phyloP scores from a whole-genome alignment of 2,797 vertebrate genomes.

The Scomberomorus guttatus region DNA sequence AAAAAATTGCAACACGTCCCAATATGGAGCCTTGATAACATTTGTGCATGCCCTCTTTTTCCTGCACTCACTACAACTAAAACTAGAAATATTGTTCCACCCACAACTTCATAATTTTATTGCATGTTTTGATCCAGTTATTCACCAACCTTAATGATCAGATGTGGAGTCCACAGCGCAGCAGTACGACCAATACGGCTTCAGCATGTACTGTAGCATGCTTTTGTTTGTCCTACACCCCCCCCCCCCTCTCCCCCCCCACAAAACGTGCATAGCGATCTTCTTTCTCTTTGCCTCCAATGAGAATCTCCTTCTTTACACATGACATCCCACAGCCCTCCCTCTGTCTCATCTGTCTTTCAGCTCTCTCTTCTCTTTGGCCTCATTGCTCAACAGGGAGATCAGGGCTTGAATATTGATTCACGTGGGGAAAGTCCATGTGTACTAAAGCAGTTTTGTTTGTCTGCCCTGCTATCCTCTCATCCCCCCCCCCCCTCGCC shows the following conservation, averaged over 20 bases:
- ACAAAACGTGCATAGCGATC: conserved; percentile 57
- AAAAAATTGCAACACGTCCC: not conserved
- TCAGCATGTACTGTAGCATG: conserved; percentile 36
- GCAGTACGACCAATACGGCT: conserved; percentile 44
- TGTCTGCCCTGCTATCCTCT: conserved; percentile 73
- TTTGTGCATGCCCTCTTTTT: not conserved
- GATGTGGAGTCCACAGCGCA: conserved; percentile 39
- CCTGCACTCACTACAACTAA: conserved; percentile 17
- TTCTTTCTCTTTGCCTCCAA: conserved; percentile 73
- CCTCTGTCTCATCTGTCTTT: conserved; percentile 72
- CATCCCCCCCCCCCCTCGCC: conserved; percentile 46
- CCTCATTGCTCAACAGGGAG: conserved; percentile 78
- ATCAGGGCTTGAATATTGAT: conserved; percentile 84
- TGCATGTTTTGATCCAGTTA: not conserved
- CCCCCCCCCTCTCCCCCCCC: too few relatives aligned
- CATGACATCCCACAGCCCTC: conserved; percentile 73
- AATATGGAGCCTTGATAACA: not conserved
- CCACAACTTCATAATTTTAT: conserved; percentile 5
- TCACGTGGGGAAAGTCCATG: conserved; percentile 84
- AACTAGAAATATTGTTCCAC: conserved; percentile 19
- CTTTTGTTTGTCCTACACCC: conserved; percentile 43
- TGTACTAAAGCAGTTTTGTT: conserved; percentile 82
- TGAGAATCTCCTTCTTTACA: conserved; percentile 71
- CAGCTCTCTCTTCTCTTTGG: conserved; percentile 73
- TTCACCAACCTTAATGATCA: conserved; percentile 69